A percentile compares a stretch with the other conserved stretches of the same genome.
Evolutionary conservation across 2,113 vertebrate genomes (phyloP).

Genomic region (Mormoops blainvillei): DNA sequence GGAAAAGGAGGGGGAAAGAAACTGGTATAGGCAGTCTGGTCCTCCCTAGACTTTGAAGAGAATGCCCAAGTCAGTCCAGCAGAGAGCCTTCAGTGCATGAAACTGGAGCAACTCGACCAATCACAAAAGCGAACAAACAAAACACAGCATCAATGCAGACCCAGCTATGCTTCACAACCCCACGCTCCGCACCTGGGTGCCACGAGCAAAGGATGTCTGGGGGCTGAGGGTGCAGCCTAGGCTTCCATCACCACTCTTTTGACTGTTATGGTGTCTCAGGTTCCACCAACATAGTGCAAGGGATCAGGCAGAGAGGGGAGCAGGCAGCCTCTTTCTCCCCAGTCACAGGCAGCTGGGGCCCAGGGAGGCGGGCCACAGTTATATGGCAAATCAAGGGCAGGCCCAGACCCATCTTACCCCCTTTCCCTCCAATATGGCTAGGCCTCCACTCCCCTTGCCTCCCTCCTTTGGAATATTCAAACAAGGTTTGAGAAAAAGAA

Average conservation of each 20-base stretch:
- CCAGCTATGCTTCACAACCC: not conserved
- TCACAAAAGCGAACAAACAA: not conserved
- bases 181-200: rapidly evolving
- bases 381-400: not conserved
- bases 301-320: not conserved
- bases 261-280: not conserved
- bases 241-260: not conserved
- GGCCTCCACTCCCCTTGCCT: not conserved
- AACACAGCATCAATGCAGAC: not conserved
- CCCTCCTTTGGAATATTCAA: not conserved
- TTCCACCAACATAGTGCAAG: not conserved
- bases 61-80: not conserved
- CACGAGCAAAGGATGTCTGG: not conserved
- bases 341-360: not conserved
- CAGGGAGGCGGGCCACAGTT: not conserved
- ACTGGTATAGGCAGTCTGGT: not conserved
- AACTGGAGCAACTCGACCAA: not conserved
- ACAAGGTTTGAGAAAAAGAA: not conserved
- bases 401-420: not conserved
- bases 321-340: not conserved
- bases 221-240: not conserved
- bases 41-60: not conserved
- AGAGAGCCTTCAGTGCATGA: not conserved
- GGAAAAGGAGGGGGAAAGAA: too few species aligned
- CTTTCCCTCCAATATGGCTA: not conserved